Evolutionary conservation across 2,888 invertebrate species (phyloP), one percentile per base, ranked within the genome.

Genomic region (Nomada lathburiana): DNA sequence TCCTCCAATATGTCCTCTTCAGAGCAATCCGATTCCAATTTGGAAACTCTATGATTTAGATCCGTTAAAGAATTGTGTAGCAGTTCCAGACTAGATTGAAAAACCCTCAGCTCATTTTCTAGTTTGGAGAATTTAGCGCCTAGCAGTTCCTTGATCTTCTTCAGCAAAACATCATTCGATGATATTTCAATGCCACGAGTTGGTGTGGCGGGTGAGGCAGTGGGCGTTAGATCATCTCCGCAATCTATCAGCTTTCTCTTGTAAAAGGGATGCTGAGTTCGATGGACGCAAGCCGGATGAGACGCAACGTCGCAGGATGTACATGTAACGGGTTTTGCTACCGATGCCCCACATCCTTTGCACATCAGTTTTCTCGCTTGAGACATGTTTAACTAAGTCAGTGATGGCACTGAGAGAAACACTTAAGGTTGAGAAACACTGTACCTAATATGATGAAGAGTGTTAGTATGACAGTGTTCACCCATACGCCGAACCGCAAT

Each of bases 61-160:
- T 65, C 50, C 23, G 64, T 50, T 50, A 64, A 18, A 10, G 64
- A 64, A 18, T 44, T 63, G 16, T 63, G 47, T 47, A 63, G 11
- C 18, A 64, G 36, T 29, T 50, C 29, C 50, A 50, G n/a, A n/a
- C 18, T 64, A 18, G 50, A 64, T 18, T 64, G 64, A 50, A 64
- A 64, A 10, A 64, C n/a, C 23, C 26, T 50, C 36, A 64, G 50
- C n/a, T 64, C 64, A 50, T 64, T 64, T 64, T 64, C 64, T 0
- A 64, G 18, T 7, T 64, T 50, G 23, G 50, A 50, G 10, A 50
- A 50, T 64, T 29, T 64, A 3, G 64, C 64, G 13, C 50, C 50
- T 2, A 64, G 26, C 7, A 26, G 29, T 18, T 50, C 64, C 1
- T 50, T 64, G 26, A 50, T 29, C 26, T 26, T 64, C 7, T 64